Percentiles rank a stretch among this genome's conserved stretches.
phyloP scores from a whole-genome alignment of 1,140 invertebrate species.

The Aphelinus atriplicis region DNA sequence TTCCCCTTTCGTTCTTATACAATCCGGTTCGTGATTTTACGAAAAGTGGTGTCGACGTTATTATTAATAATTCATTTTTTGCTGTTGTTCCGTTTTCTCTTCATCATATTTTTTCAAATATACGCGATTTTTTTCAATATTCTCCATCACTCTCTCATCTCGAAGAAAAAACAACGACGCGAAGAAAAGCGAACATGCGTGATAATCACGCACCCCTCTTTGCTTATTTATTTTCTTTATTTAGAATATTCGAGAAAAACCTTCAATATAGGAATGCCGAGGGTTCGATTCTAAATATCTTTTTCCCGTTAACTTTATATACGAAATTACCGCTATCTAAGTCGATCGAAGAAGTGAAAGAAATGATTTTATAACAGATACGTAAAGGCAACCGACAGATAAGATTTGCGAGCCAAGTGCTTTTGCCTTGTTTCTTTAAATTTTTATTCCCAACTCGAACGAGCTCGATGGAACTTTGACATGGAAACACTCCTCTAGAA shows the following conservation, averaged over 20 bases:
- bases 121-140: constrained; percentile 29
- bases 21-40: constrained; percentile 48
- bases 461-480: constrained; percentile 37
- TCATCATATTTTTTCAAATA: constrained; percentile 41
- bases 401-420: constrained; percentile 38
- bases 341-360: constrained; percentile 41
- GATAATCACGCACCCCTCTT: constrained; percentile 32
- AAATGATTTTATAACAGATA: constrained; percentile 42
- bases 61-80: constrained; percentile 36
- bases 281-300: constrained; percentile 38
- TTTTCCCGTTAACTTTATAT: constrained; percentile 42
- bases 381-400: constrained; percentile 39
- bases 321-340: constrained; percentile 42
- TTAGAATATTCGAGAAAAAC: constrained; percentile 43
- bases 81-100: constrained; percentile 33
- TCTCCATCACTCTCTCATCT: constrained; percentile 37
- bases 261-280: constrained; percentile 41
- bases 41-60: constrained; percentile 61
- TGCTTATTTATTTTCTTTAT: constrained; percentile 40
- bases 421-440: constrained; percentile 17
- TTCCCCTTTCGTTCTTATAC: constrained; percentile 20
- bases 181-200: constrained; percentile 33
- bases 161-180: constrained; percentile 41
- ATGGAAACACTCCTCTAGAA: constrained; percentile 30
- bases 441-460: constrained; percentile 31